These are phyloP conservation scores for Heterodera filipjevi DNA, from an alignment of 2,888 invertebrate species.

Conservation along the genomic window DNA sequence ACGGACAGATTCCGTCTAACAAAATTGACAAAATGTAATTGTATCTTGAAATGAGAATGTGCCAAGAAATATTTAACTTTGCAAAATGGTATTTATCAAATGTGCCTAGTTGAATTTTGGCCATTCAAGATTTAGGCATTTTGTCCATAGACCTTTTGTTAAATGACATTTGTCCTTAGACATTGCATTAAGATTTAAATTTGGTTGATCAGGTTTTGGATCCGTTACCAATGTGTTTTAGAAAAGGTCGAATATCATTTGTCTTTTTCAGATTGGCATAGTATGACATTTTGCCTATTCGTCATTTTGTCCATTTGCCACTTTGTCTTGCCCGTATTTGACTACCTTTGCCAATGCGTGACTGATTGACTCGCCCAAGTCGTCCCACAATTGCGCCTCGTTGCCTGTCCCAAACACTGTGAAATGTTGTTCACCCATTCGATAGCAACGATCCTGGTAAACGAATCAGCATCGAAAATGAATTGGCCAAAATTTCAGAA, in stretches of 20 bases:
- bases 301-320: background rate
- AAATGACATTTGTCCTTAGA: too few species aligned
- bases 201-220: too few species aligned
- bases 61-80: too few species aligned
- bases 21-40: background rate
- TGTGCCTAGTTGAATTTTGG: too few species aligned
- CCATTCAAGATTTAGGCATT: too few species aligned
- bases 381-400: conserved; percentile 52
- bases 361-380: conserved; percentile 59
- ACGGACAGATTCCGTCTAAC: conserved; percentile 53
- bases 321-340: background rate
- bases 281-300: background rate
- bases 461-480: conserved; percentile 28
- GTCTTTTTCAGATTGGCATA: too few species aligned
- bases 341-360: conserved; percentile 57
- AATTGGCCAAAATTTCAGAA: background rate
- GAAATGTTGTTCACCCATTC: conserved; percentile 57
- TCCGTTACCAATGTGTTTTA: too few species aligned
- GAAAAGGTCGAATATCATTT: too few species aligned
- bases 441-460: conserved; percentile 54
- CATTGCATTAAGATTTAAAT: too few species aligned
- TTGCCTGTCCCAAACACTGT: conserved; percentile 53
- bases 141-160: too few species aligned
- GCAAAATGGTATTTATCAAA: too few species aligned
- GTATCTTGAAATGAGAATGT: too few species aligned